A percentile compares a stretch with the other conserved stretches of the same genome.
Conservation (phyloP, 2,888 invertebrate genomes). For the Mamestra brassicae region DNA sequence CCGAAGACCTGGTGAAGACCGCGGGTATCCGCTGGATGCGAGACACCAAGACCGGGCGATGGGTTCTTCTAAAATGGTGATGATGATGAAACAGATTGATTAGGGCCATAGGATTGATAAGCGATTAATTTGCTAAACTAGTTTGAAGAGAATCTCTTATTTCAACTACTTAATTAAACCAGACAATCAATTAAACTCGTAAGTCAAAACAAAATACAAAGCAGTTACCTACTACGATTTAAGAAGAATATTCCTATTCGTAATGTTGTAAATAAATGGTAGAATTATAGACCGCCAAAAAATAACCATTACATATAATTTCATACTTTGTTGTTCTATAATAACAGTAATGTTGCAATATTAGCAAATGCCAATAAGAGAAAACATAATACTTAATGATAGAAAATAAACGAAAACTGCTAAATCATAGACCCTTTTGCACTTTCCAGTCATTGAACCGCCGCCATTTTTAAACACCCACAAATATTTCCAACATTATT, state of each 20-base stretch:
- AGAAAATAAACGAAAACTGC: conserved; percentile 40
- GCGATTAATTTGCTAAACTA: neutral
- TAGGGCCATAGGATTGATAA: neutral
- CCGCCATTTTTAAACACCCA: conserved; percentile 28
- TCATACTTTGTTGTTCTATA: conserved; percentile 11
- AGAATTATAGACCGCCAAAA: neutral
- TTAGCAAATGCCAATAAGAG: conserved; percentile 34
- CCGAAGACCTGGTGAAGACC: too few relatives aligned
- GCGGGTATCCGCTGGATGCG: too few relatives aligned
- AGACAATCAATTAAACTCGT: neutral
- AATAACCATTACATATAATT: neutral
- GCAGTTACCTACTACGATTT: neutral
- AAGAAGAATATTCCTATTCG: neutral
- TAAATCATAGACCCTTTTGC: conserved; percentile 36
- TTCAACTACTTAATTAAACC: neutral
- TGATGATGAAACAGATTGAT: neutral
- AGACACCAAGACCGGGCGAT: too few relatives aligned
- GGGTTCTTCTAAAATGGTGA: too few relatives aligned
- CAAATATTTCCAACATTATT: conserved; percentile 39
- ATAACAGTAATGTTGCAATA: conserved; percentile 29
- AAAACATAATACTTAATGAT: conserved; percentile 32
- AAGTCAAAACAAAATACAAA: neutral
- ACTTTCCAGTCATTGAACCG: conserved; percentile 51
- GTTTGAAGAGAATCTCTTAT: too few relatives aligned
- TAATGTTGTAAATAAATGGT: neutral